phyloP scores from a whole-genome alignment of 2,888 invertebrate species.

The Linnaemya tessellans region DNA sequence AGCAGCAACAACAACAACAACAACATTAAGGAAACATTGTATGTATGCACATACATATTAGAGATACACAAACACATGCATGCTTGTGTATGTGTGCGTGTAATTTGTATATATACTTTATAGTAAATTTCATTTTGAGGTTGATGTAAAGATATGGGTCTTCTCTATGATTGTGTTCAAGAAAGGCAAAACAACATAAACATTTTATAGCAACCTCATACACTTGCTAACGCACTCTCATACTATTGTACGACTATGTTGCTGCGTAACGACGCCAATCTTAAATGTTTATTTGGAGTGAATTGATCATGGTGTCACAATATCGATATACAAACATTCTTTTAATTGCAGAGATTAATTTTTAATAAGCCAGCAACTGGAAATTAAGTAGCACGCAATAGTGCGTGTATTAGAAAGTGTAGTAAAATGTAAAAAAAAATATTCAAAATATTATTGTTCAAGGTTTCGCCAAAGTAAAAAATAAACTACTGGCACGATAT shows the following conservation, averaged over 20 bases:
- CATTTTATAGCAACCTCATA: background rate
- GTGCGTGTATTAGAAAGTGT: too few species aligned
- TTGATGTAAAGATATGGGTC: conserved; percentile 63
- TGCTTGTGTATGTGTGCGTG: background rate
- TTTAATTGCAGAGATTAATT: too few species aligned
- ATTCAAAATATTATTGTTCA: too few species aligned
- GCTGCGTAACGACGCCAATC: background rate
- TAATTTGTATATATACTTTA: background rate
- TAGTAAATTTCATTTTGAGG: conserved; percentile 64
- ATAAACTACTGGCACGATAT: too few species aligned
- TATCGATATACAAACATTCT: too few species aligned
- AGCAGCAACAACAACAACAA: conserved; percentile 28
- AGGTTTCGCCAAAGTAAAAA: too few species aligned
- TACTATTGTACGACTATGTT: background rate
- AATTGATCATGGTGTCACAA: too few species aligned
- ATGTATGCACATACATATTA: conserved; percentile 4
- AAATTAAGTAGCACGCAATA: background rate
- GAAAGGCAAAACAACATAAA: conserved; percentile 41
- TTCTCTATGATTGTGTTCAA: conserved; percentile 57
- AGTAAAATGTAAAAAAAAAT: too few species aligned
- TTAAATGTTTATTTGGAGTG: background rate
- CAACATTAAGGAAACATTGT: conserved; percentile 38
- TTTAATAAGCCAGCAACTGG: too few species aligned
- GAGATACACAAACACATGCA: conserved; percentile 23
- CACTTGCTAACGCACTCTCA: background rate